A percentile compares a stretch with the other conserved stretches of the same genome.
Evolutionary conservation across 2,888 invertebrate species (phyloP).

Genomic region (Drepanosiphum platanoidis): DNA sequence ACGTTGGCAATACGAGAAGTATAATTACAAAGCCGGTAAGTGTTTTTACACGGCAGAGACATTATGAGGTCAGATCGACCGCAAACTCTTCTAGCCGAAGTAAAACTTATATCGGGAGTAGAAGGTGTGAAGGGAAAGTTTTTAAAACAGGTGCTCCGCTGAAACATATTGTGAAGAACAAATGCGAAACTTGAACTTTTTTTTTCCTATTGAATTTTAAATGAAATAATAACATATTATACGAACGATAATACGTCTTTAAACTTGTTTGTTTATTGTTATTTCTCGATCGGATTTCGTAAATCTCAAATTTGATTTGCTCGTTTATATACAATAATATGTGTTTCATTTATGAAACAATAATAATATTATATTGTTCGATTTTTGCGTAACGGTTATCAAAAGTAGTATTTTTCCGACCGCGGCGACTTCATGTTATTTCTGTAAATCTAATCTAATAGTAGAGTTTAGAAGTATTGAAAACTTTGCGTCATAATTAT

Average conservation of each 20-base stretch:
- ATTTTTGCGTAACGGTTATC: too few relatives aligned
- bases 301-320: background rate
- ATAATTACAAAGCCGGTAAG: constrained; percentile 16
- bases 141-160: constrained; percentile 18
- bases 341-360: background rate
- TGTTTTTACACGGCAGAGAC: background rate
- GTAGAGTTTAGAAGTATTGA: too few relatives aligned
- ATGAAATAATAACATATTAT: constrained; percentile 16
- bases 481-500: too few relatives aligned
- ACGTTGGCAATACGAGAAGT: background rate
- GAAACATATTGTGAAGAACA: constrained; percentile 15
- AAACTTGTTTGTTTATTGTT: background rate
- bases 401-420: background rate
- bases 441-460: background rate
- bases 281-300: background rate
- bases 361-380: background rate
- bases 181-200: constrained; percentile 25
- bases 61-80: background rate
- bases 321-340: too few relatives aligned
- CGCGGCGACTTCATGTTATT: background rate
- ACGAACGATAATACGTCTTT: background rate
- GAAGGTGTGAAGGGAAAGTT: constrained; percentile 24
- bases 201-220: constrained; percentile 12
- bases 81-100: background rate
- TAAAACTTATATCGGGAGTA: constrained; percentile 5